Evolutionary conservation across 2,113 vertebrate species (phyloP), one percentile per base, ranked within the genome.

Genomic region (Megaleporinus macrocephalus): DNA sequence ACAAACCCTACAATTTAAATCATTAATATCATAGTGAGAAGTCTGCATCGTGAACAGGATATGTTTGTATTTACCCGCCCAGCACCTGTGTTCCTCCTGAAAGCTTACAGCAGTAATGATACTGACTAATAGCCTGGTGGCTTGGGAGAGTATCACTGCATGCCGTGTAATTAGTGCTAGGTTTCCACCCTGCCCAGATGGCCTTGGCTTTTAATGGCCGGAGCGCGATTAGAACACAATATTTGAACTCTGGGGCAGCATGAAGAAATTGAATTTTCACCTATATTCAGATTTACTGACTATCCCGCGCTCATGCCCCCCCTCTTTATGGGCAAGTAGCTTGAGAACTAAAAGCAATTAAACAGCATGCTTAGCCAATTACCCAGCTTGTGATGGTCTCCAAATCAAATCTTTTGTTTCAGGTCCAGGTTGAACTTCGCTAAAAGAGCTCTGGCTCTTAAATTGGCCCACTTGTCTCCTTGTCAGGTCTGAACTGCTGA

Each of bases 401-500:
- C 80, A 85, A 87, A 87, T 87, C 79, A 77, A 80, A 83, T 83
- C 84, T 85, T 78, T 76, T 66, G 83, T 83, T 86, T 76, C 69
- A 59, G 61, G 80, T 53, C 65, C 83, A 83, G 80, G 76, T 79
- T 76, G 26, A 65, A 70, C 82, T 81, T 77, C 13, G 74, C 85
- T 86, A 83, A 83, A 44, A 86, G 85, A 81, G 81, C 49, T 36
- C 15, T 41, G 51, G 78, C 69, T 78, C 55, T 49, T 76, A 84
- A 81, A 84, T 86, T 79, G 79, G 79, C 79, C 75, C 71, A 84
- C 85, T 86, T 57, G 82, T 86, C 85, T 85, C 76, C 30, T 41
- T 84, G 85, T 84, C 85, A 86, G 82, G 26, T 61, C 36, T 86
- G 83, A 86, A 86, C 83, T 82, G 62, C 29, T 86, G 85, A 86